Conservation (phyloP, 2,113 vertebrate genomes). For the Epinephelus fuscoguttatus region DNA sequence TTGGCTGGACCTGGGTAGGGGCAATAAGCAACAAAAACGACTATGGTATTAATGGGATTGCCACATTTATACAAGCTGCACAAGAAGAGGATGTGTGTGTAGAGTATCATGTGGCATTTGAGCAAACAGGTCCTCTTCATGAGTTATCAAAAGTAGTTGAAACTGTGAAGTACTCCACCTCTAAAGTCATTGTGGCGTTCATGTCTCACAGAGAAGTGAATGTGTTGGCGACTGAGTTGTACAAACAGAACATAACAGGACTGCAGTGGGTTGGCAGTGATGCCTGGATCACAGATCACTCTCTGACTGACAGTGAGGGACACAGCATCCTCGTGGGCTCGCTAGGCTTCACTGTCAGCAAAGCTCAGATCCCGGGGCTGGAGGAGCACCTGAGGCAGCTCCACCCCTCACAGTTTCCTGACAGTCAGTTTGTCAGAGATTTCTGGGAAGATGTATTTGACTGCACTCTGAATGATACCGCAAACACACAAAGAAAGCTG, state of each 20-base stretch:
- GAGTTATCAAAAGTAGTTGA: slow-evolving; percentile 28
- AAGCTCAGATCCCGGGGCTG: slow-evolving; percentile 78
- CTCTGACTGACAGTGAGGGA: slow-evolving; percentile 73
- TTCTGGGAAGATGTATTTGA: slow-evolving; percentile 84
- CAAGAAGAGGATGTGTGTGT: slow-evolving; percentile 23
- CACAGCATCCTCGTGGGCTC: slow-evolving; percentile 77
- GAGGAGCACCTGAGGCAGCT: slow-evolving; percentile 77
- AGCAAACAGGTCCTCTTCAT: slow-evolving; percentile 44
- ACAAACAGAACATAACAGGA: slow-evolving; percentile 73
- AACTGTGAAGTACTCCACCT: slow-evolving; percentile 23
- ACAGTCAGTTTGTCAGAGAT: slow-evolving; percentile 80
- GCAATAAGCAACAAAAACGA: slow-evolving; percentile 14
- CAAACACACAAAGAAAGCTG: slow-evolving; percentile 26
- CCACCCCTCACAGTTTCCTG: slow-evolving; percentile 79
- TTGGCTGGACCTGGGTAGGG: slow-evolving; percentile 20
- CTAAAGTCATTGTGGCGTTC: slow-evolving; percentile 21
- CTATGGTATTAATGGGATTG: slow-evolving; percentile 6
- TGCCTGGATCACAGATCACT: slow-evolving; percentile 86
- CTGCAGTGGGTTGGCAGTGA: slow-evolving; percentile 84
- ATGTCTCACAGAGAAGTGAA: slow-evolving; percentile 33
- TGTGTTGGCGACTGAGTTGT: slow-evolving; percentile 56
- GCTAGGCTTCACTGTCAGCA: slow-evolving; percentile 80
- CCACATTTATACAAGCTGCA: slow-evolving; percentile 11
- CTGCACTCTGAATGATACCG: slow-evolving; percentile 67
- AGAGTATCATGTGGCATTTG: slow-evolving; percentile 44